phyloP scores from a whole-genome alignment of 2,888 invertebrate genomes.

The Merodon equestris region DNA sequence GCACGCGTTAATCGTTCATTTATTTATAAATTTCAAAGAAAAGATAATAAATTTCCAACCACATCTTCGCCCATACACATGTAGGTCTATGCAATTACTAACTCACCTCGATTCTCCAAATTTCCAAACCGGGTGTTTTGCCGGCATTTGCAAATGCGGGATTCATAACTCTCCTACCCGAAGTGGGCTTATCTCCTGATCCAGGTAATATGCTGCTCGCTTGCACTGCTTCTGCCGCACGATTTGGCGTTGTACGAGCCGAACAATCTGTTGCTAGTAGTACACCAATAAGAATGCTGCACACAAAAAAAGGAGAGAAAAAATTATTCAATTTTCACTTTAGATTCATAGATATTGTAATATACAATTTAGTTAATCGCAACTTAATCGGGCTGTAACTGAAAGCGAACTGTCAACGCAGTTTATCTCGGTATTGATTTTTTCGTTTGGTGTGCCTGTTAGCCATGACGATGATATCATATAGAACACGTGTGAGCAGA shows the following conservation, averaged over 20 bases:
- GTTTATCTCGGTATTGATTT: slow-evolving; percentile 42
- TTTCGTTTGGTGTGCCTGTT: not conserved
- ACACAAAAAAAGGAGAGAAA: slow-evolving; percentile 11
- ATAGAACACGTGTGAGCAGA: slow-evolving; percentile 16
- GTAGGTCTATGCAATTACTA: not conserved
- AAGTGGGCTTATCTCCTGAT: slow-evolving; percentile 70
- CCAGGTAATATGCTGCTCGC: slow-evolving; percentile 73
- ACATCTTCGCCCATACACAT: not conserved
- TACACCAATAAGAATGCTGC: slow-evolving; percentile 73
- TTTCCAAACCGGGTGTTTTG: slow-evolving; percentile 84
- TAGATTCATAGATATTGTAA: not conserved
- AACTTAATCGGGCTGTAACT: slow-evolving; percentile 11
- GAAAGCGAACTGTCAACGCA: slow-evolving; percentile 13
- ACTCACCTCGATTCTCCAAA: slow-evolving; percentile 91
- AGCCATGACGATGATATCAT: slow-evolving; percentile 35
- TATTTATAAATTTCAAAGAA: slow-evolving; percentile 20
- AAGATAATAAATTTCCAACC: slow-evolving; percentile 11
- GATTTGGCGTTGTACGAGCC: slow-evolving; percentile 75
- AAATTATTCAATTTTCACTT: slow-evolving; percentile 4
- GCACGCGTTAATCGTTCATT: not conserved
- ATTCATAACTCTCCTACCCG: slow-evolving; percentile 79
- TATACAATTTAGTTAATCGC: slow-evolving; percentile 11
- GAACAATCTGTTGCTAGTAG: slow-evolving; percentile 73
- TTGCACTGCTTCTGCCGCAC: slow-evolving; percentile 75
- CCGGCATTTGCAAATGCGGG: slow-evolving; percentile 87